Evolutionary conservation across 2,888 invertebrate species (phyloP).

Genomic region (Cephus pulcher): DNA sequence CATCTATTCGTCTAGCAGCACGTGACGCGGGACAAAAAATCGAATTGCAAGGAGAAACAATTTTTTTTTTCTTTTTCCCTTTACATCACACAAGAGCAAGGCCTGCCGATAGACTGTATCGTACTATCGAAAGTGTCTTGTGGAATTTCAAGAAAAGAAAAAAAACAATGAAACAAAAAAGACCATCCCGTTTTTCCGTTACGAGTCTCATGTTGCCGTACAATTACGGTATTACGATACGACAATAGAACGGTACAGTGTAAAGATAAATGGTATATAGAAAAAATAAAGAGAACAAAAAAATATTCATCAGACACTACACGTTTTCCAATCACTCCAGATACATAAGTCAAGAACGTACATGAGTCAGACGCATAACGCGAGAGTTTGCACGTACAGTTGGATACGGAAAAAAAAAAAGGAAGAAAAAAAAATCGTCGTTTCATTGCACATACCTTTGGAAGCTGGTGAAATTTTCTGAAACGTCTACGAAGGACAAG

Average conservation of each 20-base stretch:
- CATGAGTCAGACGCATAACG: background rate
- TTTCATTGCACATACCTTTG: background rate
- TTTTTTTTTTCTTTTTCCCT: background rate
- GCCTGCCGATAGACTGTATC: background rate
- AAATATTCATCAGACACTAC: background rate
- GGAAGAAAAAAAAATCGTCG: background rate
- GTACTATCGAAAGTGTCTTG: background rate
- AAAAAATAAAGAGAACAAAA: background rate
- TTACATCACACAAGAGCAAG: background rate
- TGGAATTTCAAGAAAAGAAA: slow-evolving; percentile 5
- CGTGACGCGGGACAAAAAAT: background rate
- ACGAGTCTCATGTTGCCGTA: background rate
- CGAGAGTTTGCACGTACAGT: background rate
- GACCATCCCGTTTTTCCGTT: background rate
- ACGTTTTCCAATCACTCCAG: slow-evolving; percentile 27
- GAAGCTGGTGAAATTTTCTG: background rate
- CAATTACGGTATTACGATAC: background rate
- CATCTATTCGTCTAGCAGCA: background rate
- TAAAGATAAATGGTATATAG: background rate
- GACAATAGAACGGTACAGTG: background rate
- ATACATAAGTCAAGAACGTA: slow-evolving; percentile 40
- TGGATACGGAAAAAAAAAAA: background rate
- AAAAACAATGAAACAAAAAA: background rate
- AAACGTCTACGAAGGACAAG: background rate
- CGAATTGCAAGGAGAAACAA: background rate